phyloP scores from a whole-genome alignment of 2,888 invertebrate genomes.

The Dromius quadrimaculatus region DNA sequence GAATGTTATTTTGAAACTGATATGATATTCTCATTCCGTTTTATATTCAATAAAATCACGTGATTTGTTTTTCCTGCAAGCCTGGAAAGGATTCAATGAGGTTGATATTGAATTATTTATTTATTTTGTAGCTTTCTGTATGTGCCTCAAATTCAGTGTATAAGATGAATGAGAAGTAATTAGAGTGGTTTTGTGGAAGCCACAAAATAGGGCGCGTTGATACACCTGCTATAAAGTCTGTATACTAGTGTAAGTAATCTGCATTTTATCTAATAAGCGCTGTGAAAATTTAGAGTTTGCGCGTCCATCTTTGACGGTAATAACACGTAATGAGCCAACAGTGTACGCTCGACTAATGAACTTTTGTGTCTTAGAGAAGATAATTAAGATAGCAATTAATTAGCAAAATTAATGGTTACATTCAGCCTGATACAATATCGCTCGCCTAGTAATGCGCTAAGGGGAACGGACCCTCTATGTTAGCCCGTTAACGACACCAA shows the following conservation, averaged over 20 bases:
- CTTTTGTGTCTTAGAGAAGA: conserved; percentile 55
- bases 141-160: neutral
- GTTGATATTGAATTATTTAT: too few species aligned
- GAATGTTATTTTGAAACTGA: neutral
- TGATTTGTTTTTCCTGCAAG: neutral
- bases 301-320: conserved; percentile 41
- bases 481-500: neutral
- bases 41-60: neutral
- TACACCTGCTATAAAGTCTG: conserved; percentile 21
- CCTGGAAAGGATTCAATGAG: neutral
- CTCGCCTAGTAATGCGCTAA: conserved; percentile 4
- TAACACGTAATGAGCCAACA: conserved; percentile 47
- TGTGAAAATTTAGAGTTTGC: conserved; percentile 35
- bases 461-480: conserved; percentile 15
- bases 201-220: neutral
- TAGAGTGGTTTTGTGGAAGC: neutral
- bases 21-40: neutral
- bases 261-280: conserved; percentile 50
- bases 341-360: conserved; percentile 53
- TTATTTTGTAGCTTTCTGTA: neutral
- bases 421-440: conserved; percentile 54
- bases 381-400: conserved; percentile 59
- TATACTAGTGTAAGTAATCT: conserved; percentile 19
- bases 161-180: neutral
- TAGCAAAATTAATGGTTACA: conserved; percentile 58